Conservation (phyloP, 2,888 invertebrate genomes). For the Tanypteryx hageni region DNA sequence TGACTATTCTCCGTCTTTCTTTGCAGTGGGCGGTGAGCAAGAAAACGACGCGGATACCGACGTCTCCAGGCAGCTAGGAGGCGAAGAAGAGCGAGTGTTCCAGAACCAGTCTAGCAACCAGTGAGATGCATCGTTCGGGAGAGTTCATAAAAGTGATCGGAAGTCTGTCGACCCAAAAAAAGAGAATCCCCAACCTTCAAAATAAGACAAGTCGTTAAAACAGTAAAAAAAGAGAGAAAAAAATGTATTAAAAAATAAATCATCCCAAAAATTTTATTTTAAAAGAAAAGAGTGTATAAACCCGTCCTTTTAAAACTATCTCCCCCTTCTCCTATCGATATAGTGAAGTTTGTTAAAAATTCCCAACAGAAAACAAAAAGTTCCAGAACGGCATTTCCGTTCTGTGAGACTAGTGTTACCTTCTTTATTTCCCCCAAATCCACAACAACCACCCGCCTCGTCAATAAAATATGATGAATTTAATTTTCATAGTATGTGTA, state of each 20-base stretch:
- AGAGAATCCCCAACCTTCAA: background rate
- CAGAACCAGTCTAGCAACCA: constrained; percentile 7
- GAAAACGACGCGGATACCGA: background rate
- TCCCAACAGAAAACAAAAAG: too few relatives aligned
- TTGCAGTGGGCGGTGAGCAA: background rate
- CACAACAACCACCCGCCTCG: background rate
- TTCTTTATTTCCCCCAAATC: background rate
- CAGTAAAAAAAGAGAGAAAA: background rate
- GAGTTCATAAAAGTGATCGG: background rate
- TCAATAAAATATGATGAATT: constrained; percentile 16
- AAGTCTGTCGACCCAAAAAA: background rate
- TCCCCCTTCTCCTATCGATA: background rate
- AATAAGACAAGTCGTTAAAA: background rate
- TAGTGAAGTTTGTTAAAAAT: too few relatives aligned
- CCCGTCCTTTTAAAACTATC: background rate
- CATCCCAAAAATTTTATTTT: background rate
- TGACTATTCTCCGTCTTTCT: background rate
- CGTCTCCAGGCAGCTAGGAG: background rate
- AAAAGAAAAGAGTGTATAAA: background rate
- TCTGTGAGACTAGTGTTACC: too few relatives aligned
- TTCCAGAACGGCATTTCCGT: too few relatives aligned
- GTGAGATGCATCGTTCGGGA: background rate
- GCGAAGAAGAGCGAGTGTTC: background rate
- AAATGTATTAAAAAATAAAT: constrained; percentile 13
- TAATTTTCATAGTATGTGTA: constrained; percentile 23